Base-by-base conservation (phyloP, 2,797 vertebrate species). In the Spinus olivaceus region DNA sequence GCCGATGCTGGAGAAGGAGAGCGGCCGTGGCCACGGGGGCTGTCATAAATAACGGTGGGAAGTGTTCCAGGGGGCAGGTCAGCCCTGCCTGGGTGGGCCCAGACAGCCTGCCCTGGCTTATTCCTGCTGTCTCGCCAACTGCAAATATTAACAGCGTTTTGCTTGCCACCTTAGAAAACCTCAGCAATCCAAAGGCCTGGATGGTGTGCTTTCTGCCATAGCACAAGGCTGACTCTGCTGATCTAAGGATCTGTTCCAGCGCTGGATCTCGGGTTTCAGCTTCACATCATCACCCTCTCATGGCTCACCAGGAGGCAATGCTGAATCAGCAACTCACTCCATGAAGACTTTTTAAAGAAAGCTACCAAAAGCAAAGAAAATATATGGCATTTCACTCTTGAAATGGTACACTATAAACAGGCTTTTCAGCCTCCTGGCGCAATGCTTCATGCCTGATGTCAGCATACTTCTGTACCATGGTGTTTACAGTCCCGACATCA, bases 21-120 rank as follows among this genome's bases (percentile, higher is more conserved):
- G 70, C 12, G 0, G 35, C 90, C 0, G 21, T 79, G 90, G 86
- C 80, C 57, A 9, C 1, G 0, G 41, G 50, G 83, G 24, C 87
- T 78, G 85, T n/a, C 60, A 11, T 63, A 51, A 90, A 74, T 81
- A 86, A 88, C 0, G 0, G 37, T 0, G 14, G 67, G 84, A 72
- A 82, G 81, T 6, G 1, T 74, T 89, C 94, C 46, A 27, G 92
- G 84, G 90, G 65, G 16, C 71, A 49, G 74, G 49, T 60, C 89
- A 77, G 54, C 78, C 76, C 91, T 67, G 78, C 72, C 82, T 94
- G 94, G 92, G 94, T 94, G 92, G 79, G 54, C 91, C 78, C 85
- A 65, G 88, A 0, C 86, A 82, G 64, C 3, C 10, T 71, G 57
- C 77, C 65, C 70, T 0, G 0, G 5, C 32, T 71, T 21, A 11